phyloP scores from a whole-genome alignment of 2,888 invertebrate genomes.

The Pseudolycoriella hygida region DNA sequence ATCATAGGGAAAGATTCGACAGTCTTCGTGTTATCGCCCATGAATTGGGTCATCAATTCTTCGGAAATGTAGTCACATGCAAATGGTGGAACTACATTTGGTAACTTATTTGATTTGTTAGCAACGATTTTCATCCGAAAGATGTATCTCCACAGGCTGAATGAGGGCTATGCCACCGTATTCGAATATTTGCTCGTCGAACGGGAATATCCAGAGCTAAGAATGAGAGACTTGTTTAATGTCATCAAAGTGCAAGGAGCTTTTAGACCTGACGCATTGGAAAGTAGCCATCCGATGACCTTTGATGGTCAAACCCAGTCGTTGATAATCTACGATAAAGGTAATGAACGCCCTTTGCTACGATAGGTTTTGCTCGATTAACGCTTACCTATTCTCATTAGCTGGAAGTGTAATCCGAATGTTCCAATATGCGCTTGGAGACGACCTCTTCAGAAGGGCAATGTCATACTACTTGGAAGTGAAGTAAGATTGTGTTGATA shows the following conservation, averaged over 20 bases:
- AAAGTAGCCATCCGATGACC: no score
- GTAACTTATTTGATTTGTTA: no score
- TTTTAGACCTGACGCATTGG: no score
- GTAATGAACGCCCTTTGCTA: no score
- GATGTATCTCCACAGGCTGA: no score
- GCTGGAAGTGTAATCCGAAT: conserved; percentile 38
- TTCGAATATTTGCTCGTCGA: background rate
- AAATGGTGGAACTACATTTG: conserved; percentile 1
- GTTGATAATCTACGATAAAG: no score
- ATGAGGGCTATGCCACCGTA: background rate
- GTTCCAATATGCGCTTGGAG: conserved; percentile 33
- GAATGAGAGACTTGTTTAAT: no score
- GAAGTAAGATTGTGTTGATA: conserved; percentile 7
- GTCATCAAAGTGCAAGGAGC: no score
- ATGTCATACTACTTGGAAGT: conserved; percentile 27
- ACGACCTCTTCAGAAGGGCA: conserved; percentile 38
- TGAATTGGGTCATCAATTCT: background rate
- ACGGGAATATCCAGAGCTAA: background rate
- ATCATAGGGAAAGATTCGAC: background rate
- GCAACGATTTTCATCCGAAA: no score
- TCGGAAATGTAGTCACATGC: background rate
- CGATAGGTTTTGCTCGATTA: no score
- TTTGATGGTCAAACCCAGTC: no score
- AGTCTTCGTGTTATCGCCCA: background rate
- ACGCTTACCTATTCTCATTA: background rate